Conservation (phyloP, 2,113 vertebrate species). For the Bujurquina vittata region DNA sequence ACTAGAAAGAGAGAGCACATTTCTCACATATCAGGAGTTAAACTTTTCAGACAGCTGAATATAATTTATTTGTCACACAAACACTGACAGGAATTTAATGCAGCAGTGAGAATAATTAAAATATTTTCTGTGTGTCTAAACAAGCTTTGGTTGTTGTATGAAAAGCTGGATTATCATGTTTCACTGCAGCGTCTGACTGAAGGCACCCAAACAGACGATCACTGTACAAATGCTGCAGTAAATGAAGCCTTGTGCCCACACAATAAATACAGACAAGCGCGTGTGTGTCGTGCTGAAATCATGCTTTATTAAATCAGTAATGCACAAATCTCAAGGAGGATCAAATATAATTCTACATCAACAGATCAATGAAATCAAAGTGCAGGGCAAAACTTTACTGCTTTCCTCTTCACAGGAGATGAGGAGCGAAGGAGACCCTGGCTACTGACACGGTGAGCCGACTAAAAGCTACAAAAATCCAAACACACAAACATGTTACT, state of each 20-base stretch:
- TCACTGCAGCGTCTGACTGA: background rate
- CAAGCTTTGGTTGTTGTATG: background rate
- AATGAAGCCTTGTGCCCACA: background rate
- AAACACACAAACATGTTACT: constrained; percentile 76
- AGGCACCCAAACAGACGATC: background rate
- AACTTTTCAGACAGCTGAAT: background rate
- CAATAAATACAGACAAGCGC: constrained; percentile 1
- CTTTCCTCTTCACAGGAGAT: constrained; percentile 79
- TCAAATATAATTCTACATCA: constrained; percentile 83
- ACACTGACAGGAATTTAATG: background rate
- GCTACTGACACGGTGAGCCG: constrained; percentile 75
- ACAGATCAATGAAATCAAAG: constrained; percentile 84
- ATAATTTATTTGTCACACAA: background rate
- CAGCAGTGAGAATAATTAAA: too few species aligned
- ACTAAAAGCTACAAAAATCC: constrained; percentile 84
- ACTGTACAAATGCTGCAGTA: background rate
- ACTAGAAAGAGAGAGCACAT: too few species aligned
- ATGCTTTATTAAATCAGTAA: constrained; percentile 97
- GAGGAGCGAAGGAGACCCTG: constrained; percentile 80
- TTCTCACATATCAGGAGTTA: background rate
- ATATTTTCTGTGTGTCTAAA: background rate
- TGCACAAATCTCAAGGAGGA: constrained; percentile 90
- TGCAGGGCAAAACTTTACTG: constrained; percentile 73
- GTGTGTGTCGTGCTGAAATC: constrained; percentile 90
- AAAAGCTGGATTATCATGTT: background rate